These are phyloP conservation scores for Sebastiscus albofasciatus DNA, from an alignment of 2,797 vertebrate genomes.

Conservation along the genomic window DNA sequence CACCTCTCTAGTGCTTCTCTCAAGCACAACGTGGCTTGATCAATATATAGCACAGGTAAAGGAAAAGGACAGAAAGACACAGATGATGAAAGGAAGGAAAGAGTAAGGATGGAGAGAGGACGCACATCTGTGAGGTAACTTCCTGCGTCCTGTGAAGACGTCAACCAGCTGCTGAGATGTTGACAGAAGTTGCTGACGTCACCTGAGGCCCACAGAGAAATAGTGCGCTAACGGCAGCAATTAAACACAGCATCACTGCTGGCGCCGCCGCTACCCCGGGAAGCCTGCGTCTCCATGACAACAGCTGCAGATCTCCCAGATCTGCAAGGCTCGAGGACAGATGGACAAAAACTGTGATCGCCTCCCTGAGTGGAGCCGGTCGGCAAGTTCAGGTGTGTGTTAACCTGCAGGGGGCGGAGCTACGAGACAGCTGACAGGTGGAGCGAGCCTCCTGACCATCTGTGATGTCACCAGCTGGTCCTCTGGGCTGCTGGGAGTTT, in stretches of 20 bases:
- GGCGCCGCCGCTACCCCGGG: too few relatives aligned
- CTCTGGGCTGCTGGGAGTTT: background rate
- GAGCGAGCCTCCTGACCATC: background rate
- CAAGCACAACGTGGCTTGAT: too few relatives aligned
- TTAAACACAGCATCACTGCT: background rate
- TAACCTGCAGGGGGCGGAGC: conserved; percentile 15
- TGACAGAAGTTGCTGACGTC: conserved; percentile 21
- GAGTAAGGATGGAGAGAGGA: background rate
- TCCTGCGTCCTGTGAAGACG: background rate
- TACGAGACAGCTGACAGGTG: background rate
- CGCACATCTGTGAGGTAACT: background rate
- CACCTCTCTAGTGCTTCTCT: too few relatives aligned
- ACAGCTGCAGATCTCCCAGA: conserved; percentile 32
- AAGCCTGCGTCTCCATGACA: conserved; percentile 38
- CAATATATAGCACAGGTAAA: too few relatives aligned
- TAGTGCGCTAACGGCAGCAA: background rate
- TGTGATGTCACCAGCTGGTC: conserved; percentile 7
- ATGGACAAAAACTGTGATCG: background rate
- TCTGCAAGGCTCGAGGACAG: background rate
- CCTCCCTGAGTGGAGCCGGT: background rate
- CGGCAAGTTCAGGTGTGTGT: background rate
- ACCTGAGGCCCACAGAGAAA: conserved; percentile 14
- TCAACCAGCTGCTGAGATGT: conserved; percentile 19
- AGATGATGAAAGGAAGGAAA: background rate
- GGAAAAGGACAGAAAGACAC: background rate